phyloP scores from a whole-genome alignment of 2,113 vertebrate species.

The Hippocampus guttulatus region DNA sequence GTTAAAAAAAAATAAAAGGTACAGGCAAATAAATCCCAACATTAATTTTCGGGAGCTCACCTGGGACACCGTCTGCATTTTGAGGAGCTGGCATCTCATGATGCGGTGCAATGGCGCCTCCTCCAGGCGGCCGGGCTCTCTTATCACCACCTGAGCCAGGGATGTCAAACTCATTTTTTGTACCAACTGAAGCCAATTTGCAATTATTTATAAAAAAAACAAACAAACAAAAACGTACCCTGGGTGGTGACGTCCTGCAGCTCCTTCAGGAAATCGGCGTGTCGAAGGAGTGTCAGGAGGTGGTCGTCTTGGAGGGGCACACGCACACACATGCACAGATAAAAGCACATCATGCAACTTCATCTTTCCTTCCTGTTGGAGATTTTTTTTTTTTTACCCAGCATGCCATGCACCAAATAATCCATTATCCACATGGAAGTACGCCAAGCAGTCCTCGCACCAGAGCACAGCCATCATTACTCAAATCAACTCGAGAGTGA shows the following conservation, averaged over 20 bases:
- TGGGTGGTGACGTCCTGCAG: constrained; percentile 85
- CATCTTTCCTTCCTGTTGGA: background rate
- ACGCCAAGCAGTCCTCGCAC: background rate
- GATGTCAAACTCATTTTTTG: no score
- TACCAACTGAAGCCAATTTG: background rate
- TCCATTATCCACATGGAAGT: constrained; percentile 42
- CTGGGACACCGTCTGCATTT: constrained; percentile 46
- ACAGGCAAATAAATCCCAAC: background rate
- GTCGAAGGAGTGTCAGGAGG: constrained; percentile 86
- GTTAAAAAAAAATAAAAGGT: background rate
- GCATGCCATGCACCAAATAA: constrained; percentile 27
- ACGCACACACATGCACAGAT: constrained; percentile 5
- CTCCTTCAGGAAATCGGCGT: constrained; percentile 85
- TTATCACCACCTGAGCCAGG: constrained; percentile 73
- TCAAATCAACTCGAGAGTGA: background rate
- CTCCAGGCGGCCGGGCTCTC: constrained; percentile 66
- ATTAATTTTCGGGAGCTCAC: constrained; percentile 47
- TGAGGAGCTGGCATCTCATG: constrained; percentile 66
- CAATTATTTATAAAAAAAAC: background rate
- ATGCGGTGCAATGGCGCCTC: constrained; percentile 50
- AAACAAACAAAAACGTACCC: constrained; percentile 67
- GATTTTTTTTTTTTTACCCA: constrained; percentile 17
- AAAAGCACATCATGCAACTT: constrained; percentile 26
- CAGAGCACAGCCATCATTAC: background rate
- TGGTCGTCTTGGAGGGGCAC: constrained; percentile 77